phyloP scores from a whole-genome alignment of 2,888 invertebrate genomes.

The Tribolium freemani region DNA sequence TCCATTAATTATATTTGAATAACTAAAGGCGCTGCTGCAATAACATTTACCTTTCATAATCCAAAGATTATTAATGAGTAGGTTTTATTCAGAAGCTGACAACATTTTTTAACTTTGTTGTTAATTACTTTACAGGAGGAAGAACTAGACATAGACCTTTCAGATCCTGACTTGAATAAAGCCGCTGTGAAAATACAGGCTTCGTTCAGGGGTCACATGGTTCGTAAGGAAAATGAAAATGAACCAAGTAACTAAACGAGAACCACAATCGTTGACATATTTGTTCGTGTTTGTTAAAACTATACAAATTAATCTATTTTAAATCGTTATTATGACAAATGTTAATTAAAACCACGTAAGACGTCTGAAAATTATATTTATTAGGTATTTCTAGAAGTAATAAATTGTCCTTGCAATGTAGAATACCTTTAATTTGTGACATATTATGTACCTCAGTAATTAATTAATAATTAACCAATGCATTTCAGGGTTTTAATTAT shows the following conservation, averaged over 20 bases:
- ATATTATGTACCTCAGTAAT: background rate
- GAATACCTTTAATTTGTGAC: background rate
- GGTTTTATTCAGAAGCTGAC: background rate
- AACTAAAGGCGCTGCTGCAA: background rate
- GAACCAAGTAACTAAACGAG: conserved; percentile 34
- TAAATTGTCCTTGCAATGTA: background rate
- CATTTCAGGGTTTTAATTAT: background rate
- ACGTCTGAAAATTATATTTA: background rate
- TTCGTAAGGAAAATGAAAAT: conserved; percentile 78
- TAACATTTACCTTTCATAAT: background rate
- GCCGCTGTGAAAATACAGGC: conserved; percentile 95
- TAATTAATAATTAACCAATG: background rate
- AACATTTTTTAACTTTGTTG: background rate
- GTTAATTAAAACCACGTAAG: background rate
- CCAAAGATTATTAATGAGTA: background rate
- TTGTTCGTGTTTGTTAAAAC: conserved; percentile 10
- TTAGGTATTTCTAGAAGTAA: background rate
- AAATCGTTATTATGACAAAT: background rate
- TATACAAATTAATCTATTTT: conserved; percentile 3
- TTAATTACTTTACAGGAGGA: conserved; percentile 66
- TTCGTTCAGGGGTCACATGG: conserved; percentile 91
- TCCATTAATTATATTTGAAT: background rate
- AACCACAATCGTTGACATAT: conserved; percentile 1
- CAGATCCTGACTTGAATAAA: conserved; percentile 89
- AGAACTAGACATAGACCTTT: conserved; percentile 87